phyloP scores from a whole-genome alignment of 2,888 invertebrate species.

The Acleris laterana region DNA sequence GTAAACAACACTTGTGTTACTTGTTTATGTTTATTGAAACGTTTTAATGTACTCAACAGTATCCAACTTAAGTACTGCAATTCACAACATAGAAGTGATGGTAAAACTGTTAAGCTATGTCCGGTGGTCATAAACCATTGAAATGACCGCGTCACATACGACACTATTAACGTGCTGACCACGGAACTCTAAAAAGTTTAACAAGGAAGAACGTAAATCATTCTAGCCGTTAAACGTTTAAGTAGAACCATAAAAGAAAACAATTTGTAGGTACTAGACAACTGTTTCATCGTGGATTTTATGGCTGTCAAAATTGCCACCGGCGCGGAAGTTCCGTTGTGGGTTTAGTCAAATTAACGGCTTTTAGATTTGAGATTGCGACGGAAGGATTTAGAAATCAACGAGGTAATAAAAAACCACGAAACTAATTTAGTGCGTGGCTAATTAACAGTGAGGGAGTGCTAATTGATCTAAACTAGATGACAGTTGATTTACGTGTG shows the following conservation, averaged over 20 bases:
- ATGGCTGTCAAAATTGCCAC: conserved; percentile 34
- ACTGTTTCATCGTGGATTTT: conserved; percentile 33
- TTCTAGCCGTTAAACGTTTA: conserved; percentile 27
- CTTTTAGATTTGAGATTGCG: conserved; percentile 5
- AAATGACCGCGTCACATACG: background rate
- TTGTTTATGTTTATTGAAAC: too few relatives aligned
- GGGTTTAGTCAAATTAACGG: conserved; percentile 25
- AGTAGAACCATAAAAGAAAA: conserved; percentile 35
- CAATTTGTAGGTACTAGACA: conserved; percentile 36
- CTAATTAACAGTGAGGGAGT: too few relatives aligned
- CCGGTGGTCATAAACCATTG: too few relatives aligned
- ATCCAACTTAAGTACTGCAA: too few relatives aligned
- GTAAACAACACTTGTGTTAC: too few relatives aligned
- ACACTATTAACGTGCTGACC: conserved; percentile 2
- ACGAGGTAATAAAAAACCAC: too few relatives aligned
- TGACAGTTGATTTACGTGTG: too few relatives aligned
- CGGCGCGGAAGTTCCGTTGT: conserved; percentile 28
- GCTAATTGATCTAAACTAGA: too few relatives aligned
- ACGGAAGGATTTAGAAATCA: too few relatives aligned
- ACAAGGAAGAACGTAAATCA: conserved; percentile 27
- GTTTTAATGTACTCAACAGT: too few relatives aligned
- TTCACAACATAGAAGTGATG: background rate
- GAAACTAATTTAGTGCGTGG: too few relatives aligned
- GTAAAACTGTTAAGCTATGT: background rate
- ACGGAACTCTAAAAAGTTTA: conserved; percentile 15